phyloP scores from a whole-genome alignment of 2,113 vertebrate species.

The Sprattus sprattus region DNA sequence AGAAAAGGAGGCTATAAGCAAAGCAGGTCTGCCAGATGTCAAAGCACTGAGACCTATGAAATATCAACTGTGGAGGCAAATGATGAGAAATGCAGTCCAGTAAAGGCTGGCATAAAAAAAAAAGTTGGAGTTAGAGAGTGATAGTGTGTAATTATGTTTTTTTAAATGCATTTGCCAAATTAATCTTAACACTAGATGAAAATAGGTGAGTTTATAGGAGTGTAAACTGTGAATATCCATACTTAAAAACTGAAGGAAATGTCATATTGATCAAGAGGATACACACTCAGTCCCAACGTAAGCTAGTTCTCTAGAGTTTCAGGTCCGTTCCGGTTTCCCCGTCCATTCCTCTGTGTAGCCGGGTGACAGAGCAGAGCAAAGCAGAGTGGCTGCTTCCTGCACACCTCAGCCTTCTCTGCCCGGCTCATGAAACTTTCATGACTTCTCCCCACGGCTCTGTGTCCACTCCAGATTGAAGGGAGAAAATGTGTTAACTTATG shows the following conservation, averaged over 20 bases:
- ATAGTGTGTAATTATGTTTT: slow-evolving; percentile 28
- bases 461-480: background rate
- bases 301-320: background rate
- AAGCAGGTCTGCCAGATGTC: slow-evolving; percentile 50
- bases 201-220: background rate
- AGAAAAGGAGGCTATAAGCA: slow-evolving; percentile 33
- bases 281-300: no score
- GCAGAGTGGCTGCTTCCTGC: no score
- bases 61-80: slow-evolving; percentile 58
- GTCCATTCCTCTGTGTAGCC: background rate
- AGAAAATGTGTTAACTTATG: background rate
- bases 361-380: background rate
- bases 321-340: background rate
- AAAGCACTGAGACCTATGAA: slow-evolving; percentile 48
- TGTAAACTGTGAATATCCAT: background rate
- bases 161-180: background rate
- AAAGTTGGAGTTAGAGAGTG: slow-evolving; percentile 27
- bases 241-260: background rate
- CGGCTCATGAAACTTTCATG: slow-evolving; percentile 10
- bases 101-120: slow-evolving; percentile 14
- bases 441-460: background rate
- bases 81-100: slow-evolving; percentile 57
- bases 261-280: background rate
- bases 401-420: background rate
- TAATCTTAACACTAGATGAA: background rate